Conservation (phyloP, 2,797 vertebrate genomes). For the Etheostoma nigrum region DNA sequence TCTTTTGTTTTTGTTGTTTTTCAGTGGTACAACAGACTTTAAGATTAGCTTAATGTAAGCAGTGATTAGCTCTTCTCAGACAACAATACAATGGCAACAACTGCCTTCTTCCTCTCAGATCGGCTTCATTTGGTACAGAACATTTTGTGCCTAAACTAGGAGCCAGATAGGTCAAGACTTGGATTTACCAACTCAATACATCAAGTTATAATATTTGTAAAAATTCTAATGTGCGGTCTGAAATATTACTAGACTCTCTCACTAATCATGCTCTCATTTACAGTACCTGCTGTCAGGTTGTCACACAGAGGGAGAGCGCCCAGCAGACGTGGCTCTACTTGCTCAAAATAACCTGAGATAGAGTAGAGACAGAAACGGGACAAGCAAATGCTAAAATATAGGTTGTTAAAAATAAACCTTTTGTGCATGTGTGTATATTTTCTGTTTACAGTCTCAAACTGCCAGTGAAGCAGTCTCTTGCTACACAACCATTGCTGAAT, state of each 20-base stretch:
- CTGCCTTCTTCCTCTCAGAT: neutral
- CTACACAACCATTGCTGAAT: neutral
- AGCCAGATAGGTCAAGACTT: constrained; percentile 34
- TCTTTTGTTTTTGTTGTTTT: neutral
- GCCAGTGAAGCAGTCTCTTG: neutral
- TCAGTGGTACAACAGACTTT: neutral
- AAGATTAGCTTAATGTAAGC: constrained; percentile 32
- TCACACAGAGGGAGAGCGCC: constrained; percentile 25
- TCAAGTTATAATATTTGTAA: constrained; percentile 8
- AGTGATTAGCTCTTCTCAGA: constrained; percentile 50
- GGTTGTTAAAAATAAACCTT: constrained; percentile 30
- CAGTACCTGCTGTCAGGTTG: constrained; percentile 30
- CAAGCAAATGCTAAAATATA: constrained; percentile 28
- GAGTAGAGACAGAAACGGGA: constrained; percentile 33
- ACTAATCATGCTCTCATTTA: constrained; percentile 32
- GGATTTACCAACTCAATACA: neutral
- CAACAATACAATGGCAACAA: constrained; percentile 41
- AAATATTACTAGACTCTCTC: neutral
- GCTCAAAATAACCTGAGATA: constrained; percentile 63
- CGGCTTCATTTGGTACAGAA: neutral
- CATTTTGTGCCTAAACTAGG: neutral
- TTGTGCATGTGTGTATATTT: neutral
- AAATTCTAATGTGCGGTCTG: neutral
- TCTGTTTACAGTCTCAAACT: constrained; percentile 21
- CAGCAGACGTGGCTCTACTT: constrained; percentile 54